Percentiles rank a stretch among this genome's conserved stretches.
These are phyloP conservation scores for Molorchus minor DNA, from an alignment of 2,888 invertebrate species.

Conservation along the genomic window DNA sequence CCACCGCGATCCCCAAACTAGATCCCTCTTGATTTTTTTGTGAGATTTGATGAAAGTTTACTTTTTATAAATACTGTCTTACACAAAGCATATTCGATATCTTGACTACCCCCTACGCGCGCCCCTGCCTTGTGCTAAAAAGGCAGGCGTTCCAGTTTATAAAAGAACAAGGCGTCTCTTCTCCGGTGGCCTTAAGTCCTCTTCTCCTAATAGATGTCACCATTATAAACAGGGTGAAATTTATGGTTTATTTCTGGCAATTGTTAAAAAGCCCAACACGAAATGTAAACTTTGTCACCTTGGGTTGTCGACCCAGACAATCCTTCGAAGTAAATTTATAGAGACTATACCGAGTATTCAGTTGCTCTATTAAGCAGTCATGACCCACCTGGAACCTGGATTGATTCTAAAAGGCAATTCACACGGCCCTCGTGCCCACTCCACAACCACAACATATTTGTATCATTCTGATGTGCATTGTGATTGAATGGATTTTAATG, in stretches of 20 bases:
- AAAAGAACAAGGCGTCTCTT: no score
- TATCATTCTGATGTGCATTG: constrained; percentile 40
- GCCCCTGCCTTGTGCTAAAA: no score
- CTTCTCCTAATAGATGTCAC: constrained; percentile 52
- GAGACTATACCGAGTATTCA: constrained; percentile 15
- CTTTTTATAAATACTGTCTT: no score
- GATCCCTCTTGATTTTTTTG: no score
- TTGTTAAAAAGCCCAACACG: constrained; percentile 47
- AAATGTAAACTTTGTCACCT: constrained; percentile 51
- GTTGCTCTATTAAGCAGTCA: constrained; percentile 44
- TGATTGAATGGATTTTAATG: constrained; percentile 50
- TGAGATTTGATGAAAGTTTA: no score
- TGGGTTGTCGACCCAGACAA: constrained; percentile 10
- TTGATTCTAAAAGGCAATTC: constrained; percentile 52
- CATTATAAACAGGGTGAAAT: constrained; percentile 45
- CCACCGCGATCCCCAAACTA: no score
- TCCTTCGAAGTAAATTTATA: not conserved
- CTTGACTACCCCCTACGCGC: no score
- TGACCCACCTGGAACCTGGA: constrained; percentile 57
- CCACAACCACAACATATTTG: constrained; percentile 46
- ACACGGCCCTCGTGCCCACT: constrained; percentile 54
- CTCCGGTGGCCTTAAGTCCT: constrained; percentile 46
- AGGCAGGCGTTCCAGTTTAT: no score
- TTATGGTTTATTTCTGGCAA: constrained; percentile 48
- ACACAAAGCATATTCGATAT: no score